Conservation (phyloP, 2,888 invertebrate genomes). For the Ethmia dodecea region DNA sequence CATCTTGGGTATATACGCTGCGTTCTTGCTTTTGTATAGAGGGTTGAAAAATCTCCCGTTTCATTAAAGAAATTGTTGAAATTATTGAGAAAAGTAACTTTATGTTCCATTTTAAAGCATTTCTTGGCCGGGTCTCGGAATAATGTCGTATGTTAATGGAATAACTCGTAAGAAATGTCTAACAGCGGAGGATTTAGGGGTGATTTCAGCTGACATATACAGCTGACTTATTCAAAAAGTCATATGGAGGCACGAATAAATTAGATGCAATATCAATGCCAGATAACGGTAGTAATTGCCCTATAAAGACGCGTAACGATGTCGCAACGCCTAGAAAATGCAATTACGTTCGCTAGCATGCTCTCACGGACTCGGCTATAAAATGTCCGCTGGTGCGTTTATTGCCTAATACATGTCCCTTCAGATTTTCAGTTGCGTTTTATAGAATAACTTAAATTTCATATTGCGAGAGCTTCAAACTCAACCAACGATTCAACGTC, state of each 20-base stretch:
- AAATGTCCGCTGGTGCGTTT: constrained; percentile 48
- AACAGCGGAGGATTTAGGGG: no score
- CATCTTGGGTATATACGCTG: no score
- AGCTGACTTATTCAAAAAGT: constrained; percentile 59
- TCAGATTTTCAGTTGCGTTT: constrained; percentile 43
- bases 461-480: no score
- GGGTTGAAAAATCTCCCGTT: no score
- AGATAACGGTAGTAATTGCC: constrained; percentile 73
- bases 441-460: constrained; percentile 5
- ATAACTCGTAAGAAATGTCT: no score
- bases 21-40: no score
- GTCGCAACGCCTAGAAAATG: constrained; percentile 64
- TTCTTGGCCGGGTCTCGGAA: no score
- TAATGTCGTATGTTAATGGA: not conserved
- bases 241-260: constrained; percentile 51
- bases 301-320: constrained; percentile 72
- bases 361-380: constrained; percentile 60
- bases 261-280: constrained; percentile 74
- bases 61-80: no score
- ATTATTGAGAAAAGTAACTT: no score
- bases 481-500: no score
- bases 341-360: constrained; percentile 62
- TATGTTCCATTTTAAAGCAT: no score
- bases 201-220: constrained; percentile 51
- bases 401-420: constrained; percentile 45